These are phyloP conservation scores for Clarias platycephalus DNA, from an alignment of 2,797 vertebrate species.

Conservation along the genomic window DNA sequence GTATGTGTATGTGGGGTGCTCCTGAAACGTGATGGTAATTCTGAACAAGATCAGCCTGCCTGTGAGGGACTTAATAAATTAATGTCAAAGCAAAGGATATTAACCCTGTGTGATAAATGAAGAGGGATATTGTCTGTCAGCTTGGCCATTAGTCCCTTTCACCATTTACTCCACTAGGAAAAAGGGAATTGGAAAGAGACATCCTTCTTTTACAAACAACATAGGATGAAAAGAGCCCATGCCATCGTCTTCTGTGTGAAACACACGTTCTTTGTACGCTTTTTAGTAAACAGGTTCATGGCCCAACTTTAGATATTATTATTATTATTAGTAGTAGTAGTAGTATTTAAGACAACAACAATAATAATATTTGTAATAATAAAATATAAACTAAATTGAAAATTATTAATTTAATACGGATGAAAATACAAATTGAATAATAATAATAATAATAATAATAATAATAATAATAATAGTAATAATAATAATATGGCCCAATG, in stretches of 20 bases:
- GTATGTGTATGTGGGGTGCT: neutral
- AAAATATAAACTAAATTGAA: too few species aligned
- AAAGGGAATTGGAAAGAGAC: constrained; percentile 24
- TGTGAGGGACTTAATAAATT: constrained; percentile 69
- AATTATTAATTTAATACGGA: too few species aligned
- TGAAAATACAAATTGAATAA: too few species aligned
- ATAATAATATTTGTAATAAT: too few species aligned
- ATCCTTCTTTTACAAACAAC: constrained; percentile 45
- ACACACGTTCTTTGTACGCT: neutral
- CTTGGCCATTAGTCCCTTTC: constrained; percentile 64
- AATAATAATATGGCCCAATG: neutral
- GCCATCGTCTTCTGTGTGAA: neutral
- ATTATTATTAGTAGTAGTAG: neutral
- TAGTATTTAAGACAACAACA: neutral
- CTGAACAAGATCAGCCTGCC: constrained; percentile 46
- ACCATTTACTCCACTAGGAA: constrained; percentile 52
- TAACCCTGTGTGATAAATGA: constrained; percentile 76
- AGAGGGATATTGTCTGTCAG: constrained; percentile 67
- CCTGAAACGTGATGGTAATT: constrained; percentile 42
- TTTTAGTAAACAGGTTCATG: neutral
- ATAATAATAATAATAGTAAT: neutral
- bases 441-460: too few species aligned
- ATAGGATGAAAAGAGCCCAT: constrained; percentile 25
- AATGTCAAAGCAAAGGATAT: constrained; percentile 67
- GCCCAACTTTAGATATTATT: neutral